Percentiles rank a stretch among this genome's conserved stretches.
These are phyloP conservation scores for Lagria hirta DNA, from an alignment of 2,888 invertebrate genomes.

Conservation along the genomic window DNA sequence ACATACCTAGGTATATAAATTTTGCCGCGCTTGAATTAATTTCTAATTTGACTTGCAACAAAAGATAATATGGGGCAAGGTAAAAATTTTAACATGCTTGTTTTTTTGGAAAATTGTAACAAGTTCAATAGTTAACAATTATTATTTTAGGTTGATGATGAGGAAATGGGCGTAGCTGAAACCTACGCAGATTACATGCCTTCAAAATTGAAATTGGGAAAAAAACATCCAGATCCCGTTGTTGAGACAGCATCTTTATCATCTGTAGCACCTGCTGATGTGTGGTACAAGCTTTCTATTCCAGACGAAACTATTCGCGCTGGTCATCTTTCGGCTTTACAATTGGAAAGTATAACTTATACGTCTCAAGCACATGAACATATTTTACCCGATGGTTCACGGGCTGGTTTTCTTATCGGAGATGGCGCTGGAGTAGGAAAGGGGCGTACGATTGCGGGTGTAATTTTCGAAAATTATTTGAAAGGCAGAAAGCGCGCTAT, in stretches of 20 bases:
- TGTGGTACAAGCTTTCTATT: conserved; percentile 81
- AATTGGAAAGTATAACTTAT: conserved; percentile 96
- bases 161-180: conserved; percentile 97
- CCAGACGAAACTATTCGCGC: conserved; percentile 82
- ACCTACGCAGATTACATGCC: conserved; percentile 99
- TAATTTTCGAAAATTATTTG: conserved; percentile 96
- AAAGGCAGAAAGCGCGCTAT: conserved; percentile 93
- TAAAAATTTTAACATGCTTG: no score
- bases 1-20: no score
- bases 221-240: conserved; percentile 97
- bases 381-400: conserved; percentile 80
- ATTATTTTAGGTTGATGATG: conserved; percentile 71
- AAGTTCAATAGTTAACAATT: neutral
- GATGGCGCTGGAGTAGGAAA: conserved; percentile 99
- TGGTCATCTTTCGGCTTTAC: conserved; percentile 90
- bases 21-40: neutral
- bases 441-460: conserved; percentile 95
- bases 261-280: conserved; percentile 92
- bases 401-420: conserved; percentile 96
- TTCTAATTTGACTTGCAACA: no score
- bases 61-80: no score
- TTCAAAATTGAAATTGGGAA: conserved; percentile 89
- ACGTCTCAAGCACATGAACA: conserved; percentile 96
- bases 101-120: neutral
- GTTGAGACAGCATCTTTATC: conserved; percentile 98